phyloP scores from a whole-genome alignment of 2,113 vertebrate species.

The Etheostoma spectabile region DNA sequence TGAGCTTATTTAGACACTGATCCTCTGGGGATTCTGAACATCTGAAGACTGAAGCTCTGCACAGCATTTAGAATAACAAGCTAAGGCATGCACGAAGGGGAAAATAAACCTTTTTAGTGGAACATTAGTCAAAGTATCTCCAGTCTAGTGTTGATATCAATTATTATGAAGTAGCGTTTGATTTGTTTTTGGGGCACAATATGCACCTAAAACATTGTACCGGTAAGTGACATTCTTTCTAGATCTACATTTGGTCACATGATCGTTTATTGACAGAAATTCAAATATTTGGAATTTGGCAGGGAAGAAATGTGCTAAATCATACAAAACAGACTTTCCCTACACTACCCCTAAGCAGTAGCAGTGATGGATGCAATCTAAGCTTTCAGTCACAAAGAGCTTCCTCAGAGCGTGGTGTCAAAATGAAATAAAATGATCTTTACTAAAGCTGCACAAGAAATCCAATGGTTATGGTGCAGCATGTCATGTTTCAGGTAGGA shows the following conservation, averaged over 20 bases:
- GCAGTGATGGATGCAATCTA: no score
- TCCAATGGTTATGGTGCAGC: no score
- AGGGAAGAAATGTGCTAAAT: no score
- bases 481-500: no score
- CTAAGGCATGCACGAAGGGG: background rate
- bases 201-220: background rate
- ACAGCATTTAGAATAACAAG: slow-evolving; percentile 32
- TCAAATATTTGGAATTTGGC: background rate
- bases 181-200: background rate
- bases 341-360: no score
- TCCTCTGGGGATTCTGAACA: slow-evolving; percentile 10
- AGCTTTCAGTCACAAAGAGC: no score
- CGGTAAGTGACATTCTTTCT: background rate
- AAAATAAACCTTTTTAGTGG: slow-evolving; percentile 2
- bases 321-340: no score
- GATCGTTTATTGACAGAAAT: background rate
- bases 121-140: background rate
- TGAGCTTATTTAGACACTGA: slow-evolving; percentile 31
- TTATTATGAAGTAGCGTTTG: background rate
- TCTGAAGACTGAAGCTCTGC: slow-evolving; percentile 2
- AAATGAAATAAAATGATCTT: no score
- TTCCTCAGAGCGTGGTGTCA: no score
- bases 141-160: background rate
- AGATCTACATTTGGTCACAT: background rate
- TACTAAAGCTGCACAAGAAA: no score